Evolutionary conservation across 2,113 vertebrate species (phyloP).

Genomic region (Pangasianodon gigas): DNA sequence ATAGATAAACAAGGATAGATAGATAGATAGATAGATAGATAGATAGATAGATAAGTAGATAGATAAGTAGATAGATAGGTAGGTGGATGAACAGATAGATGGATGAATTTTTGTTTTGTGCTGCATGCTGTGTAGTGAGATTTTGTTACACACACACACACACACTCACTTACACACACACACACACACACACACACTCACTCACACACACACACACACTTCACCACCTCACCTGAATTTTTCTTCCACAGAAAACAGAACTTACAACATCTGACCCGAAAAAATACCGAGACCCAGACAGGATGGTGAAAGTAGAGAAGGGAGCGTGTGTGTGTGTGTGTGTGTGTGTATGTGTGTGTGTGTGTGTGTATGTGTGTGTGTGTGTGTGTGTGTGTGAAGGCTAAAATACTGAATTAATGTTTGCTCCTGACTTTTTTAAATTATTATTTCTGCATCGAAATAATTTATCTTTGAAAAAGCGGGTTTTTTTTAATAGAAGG

Average conservation of each 20-base stretch:
- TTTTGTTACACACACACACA: not conserved
- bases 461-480: not conserved
- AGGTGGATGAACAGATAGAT: too few species aligned
- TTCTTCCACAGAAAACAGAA: not conserved
- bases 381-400: not conserved
- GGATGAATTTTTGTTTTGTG: too few species aligned
- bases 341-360: not conserved
- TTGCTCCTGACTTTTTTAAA: not conserved
- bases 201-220: too few species aligned
- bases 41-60: not conserved
- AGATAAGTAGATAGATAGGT: too few species aligned
- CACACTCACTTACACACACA: not conserved
- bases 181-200: too few species aligned
- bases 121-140: not conserved
- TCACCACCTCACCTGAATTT: not conserved
- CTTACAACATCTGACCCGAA: not conserved
- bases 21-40: not conserved
- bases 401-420: not conserved
- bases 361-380: not conserved
- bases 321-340: not conserved
- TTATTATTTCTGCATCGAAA: not conserved
- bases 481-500: not conserved
- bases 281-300: not conserved
- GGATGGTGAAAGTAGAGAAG: constrained; percentile 7
- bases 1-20: not conserved